Conservation (phyloP, 1,140 invertebrate species). For the Hylaeus anthracinus region DNA sequence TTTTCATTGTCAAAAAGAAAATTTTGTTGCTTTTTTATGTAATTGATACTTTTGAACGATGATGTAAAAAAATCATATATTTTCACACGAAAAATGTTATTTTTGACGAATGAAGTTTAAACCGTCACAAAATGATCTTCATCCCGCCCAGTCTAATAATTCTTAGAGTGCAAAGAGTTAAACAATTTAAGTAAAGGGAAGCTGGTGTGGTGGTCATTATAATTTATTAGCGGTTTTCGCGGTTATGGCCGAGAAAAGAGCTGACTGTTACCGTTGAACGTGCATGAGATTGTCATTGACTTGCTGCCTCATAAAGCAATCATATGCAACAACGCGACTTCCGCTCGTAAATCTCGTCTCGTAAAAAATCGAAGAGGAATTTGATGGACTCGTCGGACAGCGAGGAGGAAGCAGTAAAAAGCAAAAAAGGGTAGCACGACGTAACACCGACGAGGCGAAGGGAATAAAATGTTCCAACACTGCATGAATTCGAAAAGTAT, state of each 20-base stretch:
- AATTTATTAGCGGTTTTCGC: no score
- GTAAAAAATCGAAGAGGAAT: slow-evolving; percentile 39
- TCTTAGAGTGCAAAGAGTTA: no score
- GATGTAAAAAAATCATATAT: not conserved
- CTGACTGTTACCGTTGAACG: not conserved
- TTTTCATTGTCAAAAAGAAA: not conserved
- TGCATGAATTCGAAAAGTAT: not conserved
- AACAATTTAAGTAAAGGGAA: no score
- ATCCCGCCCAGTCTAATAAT: no score
- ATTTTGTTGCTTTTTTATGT: no score
- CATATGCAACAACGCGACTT: slow-evolving; percentile 18
- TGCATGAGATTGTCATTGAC: slow-evolving; percentile 12
- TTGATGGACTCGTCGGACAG: slow-evolving; percentile 27
- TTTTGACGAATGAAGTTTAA: no score
- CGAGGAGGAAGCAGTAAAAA: not conserved
- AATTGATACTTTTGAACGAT: no score
- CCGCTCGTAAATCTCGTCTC: slow-evolving; percentile 40
- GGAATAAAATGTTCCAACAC: not conserved
- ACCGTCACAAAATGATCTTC: no score
- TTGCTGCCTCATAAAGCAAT: slow-evolving; percentile 45
- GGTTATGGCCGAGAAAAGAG: not conserved
- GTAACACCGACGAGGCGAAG: not conserved
- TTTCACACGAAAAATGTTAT: no score
- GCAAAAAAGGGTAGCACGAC: no score
- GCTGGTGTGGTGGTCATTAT: no score